A percentile compares a stretch with the other conserved stretches of the same genome.
These are phyloP conservation scores for Helicoverpa armigera DNA, from an alignment of 1,140 invertebrate genomes.

Conservation along the genomic window DNA sequence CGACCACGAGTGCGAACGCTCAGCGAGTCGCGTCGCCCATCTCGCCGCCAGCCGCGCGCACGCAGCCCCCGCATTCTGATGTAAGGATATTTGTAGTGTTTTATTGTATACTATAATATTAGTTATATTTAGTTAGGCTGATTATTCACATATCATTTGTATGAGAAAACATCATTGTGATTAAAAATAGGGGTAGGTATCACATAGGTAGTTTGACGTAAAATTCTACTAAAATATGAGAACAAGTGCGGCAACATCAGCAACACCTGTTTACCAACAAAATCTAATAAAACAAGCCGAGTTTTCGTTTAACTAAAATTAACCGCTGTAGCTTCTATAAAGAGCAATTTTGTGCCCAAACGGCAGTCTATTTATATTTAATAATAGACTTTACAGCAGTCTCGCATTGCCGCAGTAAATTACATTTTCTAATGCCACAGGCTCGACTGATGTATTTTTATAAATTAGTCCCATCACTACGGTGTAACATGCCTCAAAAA, in stretches of 20 bases:
- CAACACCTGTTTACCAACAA: slow-evolving; percentile 10
- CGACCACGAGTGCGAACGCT: slow-evolving; percentile 55
- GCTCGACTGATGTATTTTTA: neutral
- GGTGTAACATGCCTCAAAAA: slow-evolving; percentile 28
- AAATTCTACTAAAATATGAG: neutral
- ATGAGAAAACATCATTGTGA: neutral
- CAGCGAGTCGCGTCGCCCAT: slow-evolving; percentile 67
- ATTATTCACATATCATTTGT: too few relatives aligned
- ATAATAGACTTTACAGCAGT: neutral
- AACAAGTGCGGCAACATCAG: slow-evolving; percentile 12
- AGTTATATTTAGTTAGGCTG: neutral
- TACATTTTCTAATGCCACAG: neutral
- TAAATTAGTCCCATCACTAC: slow-evolving; percentile 1
- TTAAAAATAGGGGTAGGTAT: neutral
- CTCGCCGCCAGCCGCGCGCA: slow-evolving; percentile 62
- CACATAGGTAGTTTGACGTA: neutral
- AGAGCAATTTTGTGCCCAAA: too few relatives aligned
- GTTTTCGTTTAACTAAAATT: neutral
- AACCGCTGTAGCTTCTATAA: neutral
- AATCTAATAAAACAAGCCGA: slow-evolving; percentile 18
- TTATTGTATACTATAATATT: neutral
- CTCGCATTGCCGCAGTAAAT: neutral
- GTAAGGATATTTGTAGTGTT: slow-evolving; percentile 58
- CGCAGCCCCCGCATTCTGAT: slow-evolving; percentile 70
- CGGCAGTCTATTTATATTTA: neutral